phyloP scores from a whole-genome alignment of 1,140 invertebrate genomes.

The Platorchestia sp. region DNA sequence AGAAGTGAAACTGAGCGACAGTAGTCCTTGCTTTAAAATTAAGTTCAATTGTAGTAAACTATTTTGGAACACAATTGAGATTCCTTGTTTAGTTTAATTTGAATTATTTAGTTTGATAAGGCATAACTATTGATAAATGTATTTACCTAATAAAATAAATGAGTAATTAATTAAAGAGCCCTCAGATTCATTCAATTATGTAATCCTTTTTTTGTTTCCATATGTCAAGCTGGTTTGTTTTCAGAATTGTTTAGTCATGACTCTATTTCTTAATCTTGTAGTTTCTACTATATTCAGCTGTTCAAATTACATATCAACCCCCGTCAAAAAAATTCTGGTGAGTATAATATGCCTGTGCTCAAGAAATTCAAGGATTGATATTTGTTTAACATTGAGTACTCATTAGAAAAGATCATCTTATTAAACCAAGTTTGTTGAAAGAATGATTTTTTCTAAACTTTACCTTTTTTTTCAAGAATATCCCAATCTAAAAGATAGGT shows the following conservation, averaged over 20 bases:
- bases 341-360: background rate
- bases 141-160: too few relatives aligned
- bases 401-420: background rate
- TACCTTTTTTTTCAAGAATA: background rate
- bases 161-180: too few relatives aligned
- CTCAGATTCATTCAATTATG: too few relatives aligned
- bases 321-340: background rate
- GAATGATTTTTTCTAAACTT: background rate
- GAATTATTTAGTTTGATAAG: too few relatives aligned
- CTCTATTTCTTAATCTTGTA: background rate
- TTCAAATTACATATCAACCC: background rate
- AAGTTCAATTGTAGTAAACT: too few relatives aligned
- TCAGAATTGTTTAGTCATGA: background rate
- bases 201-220: too few relatives aligned
- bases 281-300: background rate
- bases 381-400: background rate
- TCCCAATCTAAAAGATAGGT: background rate
- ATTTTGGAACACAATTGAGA: too few relatives aligned
- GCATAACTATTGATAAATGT: too few relatives aligned
- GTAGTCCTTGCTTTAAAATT: too few relatives aligned
- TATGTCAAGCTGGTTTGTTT: too few relatives aligned
- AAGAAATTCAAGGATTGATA: background rate
- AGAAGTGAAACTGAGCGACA: too few relatives aligned
- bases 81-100: too few relatives aligned
- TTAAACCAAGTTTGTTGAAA: background rate